Evolutionary conservation across 2,888 invertebrate species (phyloP).

Genomic region (Xestia rhomboidea): DNA sequence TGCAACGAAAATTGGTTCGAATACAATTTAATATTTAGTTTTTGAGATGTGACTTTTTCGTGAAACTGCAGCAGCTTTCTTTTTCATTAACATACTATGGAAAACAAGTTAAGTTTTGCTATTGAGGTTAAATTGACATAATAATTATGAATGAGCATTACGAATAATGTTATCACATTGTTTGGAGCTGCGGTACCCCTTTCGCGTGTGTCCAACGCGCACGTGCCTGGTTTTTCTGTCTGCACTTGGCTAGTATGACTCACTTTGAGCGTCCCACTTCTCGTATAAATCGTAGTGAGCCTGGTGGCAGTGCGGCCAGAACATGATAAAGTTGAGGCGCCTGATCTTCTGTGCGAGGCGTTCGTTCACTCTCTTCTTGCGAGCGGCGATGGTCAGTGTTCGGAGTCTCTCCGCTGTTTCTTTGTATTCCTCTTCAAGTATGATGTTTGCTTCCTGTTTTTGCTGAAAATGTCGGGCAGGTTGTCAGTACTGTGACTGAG

Average conservation of each 20-base stretch:
- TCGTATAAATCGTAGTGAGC: conserved; percentile 87
- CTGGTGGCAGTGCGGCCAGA: conserved; percentile 86
- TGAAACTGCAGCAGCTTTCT: no score
- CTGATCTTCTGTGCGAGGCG: conserved; percentile 71
- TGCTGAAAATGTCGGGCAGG: conserved; percentile 65
- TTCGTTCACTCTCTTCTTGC: conserved; percentile 83
- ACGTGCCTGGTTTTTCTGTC: not conserved
- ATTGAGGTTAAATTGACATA: no score
- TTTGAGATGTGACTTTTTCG: no score
- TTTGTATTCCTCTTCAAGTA: conserved; percentile 74
- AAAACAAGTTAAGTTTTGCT: no score
- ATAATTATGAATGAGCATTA: no score
- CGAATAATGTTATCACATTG: not conserved
- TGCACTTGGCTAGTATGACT: conserved; percentile 53
- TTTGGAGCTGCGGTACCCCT: not conserved
- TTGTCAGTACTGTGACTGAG: no score
- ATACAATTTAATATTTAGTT: no score
- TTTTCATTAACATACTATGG: no score
- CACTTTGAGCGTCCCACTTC: conserved; percentile 85
- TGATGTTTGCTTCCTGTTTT: conserved; percentile 75
- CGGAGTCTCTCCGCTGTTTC: conserved; percentile 78
- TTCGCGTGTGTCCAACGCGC: not conserved
- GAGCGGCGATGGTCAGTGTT: conserved; percentile 80
- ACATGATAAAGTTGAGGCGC: conserved; percentile 82
- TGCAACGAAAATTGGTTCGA: no score